Percentiles rank a stretch among this genome's conserved stretches.
Conservation (phyloP, 2,797 vertebrate genomes). For the Propithecus perrieri region DNA sequence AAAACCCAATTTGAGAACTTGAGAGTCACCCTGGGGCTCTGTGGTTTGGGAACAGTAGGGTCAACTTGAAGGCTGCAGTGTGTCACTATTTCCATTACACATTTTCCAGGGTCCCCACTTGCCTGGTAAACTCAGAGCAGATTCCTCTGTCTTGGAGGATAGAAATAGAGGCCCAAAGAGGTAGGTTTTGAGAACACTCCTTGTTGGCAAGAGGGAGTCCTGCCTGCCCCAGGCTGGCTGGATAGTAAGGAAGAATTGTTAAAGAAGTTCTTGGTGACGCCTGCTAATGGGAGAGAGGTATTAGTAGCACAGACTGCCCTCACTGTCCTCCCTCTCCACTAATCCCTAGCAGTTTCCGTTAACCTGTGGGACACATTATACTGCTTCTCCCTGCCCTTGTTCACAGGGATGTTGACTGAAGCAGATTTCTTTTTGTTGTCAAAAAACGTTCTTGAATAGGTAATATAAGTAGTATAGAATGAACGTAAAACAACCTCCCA, state of each 20-base stretch:
- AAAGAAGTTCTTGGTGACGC: not conserved
- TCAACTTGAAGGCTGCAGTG: constrained; percentile 61
- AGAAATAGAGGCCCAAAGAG: constrained; percentile 33
- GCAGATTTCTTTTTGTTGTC: not conserved
- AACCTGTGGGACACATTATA: not conserved
- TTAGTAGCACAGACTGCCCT: not conserved
- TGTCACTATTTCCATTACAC: constrained; percentile 76
- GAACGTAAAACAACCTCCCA: not conserved
- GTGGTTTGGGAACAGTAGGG: constrained; percentile 71
- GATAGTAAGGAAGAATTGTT: not conserved
- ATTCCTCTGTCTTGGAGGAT: not conserved
- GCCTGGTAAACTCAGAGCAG: constrained; percentile 66
- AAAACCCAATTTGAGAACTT: constrained; percentile 67
- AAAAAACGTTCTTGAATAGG: not conserved
- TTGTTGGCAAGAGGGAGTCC: not conserved
- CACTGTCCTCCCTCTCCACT: not conserved
- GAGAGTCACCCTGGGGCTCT: constrained; percentile 66
- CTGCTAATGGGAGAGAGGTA: not conserved
- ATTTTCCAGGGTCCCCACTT: constrained; percentile 68
- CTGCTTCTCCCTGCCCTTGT: not conserved
- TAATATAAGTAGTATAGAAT: not conserved
- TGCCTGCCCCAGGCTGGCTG: not conserved
- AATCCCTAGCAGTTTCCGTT: constrained; percentile 29
- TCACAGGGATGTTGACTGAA: not conserved
- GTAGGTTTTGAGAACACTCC: not conserved